phyloP scores from a whole-genome alignment of 2,888 invertebrate genomes.

The Agrochola circellaris region DNA sequence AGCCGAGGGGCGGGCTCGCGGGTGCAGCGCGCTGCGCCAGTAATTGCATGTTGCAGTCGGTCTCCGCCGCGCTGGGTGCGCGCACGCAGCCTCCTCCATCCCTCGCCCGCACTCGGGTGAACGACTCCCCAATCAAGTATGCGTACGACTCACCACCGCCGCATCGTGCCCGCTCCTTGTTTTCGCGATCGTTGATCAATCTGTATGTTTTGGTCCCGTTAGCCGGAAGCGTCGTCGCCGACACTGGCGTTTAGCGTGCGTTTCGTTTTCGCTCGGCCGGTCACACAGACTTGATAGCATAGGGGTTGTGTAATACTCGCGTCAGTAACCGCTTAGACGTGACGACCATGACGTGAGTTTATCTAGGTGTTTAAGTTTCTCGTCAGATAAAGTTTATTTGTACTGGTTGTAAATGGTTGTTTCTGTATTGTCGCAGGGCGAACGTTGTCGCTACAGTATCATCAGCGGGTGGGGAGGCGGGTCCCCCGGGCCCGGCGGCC shows the following conservation, averaged over 20 bases:
- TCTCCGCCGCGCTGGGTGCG: slow-evolving; percentile 86
- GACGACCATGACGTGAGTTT: slow-evolving; percentile 85
- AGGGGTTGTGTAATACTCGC: slow-evolving; percentile 70
- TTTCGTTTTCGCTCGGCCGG: slow-evolving; percentile 76
- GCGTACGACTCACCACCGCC: slow-evolving; percentile 71
- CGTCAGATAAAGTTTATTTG: slow-evolving; percentile 21
- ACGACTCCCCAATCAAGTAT: slow-evolving; percentile 75
- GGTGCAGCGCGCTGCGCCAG: slow-evolving; percentile 82
- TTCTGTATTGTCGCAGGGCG: slow-evolving; percentile 84
- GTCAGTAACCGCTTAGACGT: slow-evolving; percentile 62
- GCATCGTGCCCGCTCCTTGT: slow-evolving; percentile 67
- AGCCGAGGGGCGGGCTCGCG: slow-evolving; percentile 88
- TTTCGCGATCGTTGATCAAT: slow-evolving; percentile 75
- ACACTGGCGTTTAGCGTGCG: slow-evolving; percentile 79
- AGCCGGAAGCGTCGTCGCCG: slow-evolving; percentile 77
- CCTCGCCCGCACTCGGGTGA: slow-evolving; percentile 63
- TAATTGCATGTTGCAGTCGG: slow-evolving; percentile 87
- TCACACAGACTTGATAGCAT: slow-evolving; percentile 65
- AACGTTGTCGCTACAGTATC: slow-evolving; percentile 80
- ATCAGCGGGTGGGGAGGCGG: slow-evolving; percentile 83
- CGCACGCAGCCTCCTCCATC: slow-evolving; percentile 86
- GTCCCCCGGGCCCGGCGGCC: slow-evolving; percentile 82
- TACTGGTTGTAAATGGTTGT: slow-evolving; percentile 58
- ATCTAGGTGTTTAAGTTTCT: slow-evolving; percentile 35
- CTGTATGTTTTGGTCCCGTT: slow-evolving; percentile 75